A percentile compares a stretch with the other conserved stretches of the same genome.
Evolutionary conservation across 2,113 vertebrate genomes (phyloP).

Genomic region (Tetraodon nigroviridis): DNA sequence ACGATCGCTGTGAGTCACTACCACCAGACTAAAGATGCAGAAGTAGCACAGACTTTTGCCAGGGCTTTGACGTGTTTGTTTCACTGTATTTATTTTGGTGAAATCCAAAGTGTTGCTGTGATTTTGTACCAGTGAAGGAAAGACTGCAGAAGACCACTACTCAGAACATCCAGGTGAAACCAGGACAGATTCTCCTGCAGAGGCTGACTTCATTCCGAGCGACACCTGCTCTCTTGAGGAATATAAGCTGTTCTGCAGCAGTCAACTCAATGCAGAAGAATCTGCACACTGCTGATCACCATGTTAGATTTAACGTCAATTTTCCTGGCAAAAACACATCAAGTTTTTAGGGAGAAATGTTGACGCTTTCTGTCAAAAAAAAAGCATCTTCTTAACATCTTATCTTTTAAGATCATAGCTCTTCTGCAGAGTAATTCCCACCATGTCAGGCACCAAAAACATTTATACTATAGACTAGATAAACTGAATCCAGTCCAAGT

Average conservation of each 20-base stretch:
- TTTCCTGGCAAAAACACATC: conserved; percentile 45
- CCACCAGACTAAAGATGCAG: no score
- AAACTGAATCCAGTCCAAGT: conserved; percentile 22
- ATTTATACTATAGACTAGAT: conserved; percentile 32
- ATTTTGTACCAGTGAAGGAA: no score
- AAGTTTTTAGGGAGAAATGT: conserved; percentile 40
- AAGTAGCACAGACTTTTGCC: no score
- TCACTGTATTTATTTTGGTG: no score
- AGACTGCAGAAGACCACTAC: no score
- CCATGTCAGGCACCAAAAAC: conserved; percentile 23
- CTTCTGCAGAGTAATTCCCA: conserved; percentile 20
- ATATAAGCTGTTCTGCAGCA: conserved; percentile 3
- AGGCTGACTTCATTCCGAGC: no score
- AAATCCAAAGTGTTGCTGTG: no score
- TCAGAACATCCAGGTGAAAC: no score
- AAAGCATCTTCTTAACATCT: conserved; percentile 38
- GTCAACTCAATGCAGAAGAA: conserved; percentile 30
- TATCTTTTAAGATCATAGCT: conserved; percentile 27
- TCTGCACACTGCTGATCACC: conserved; percentile 39
- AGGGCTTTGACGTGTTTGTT: no score
- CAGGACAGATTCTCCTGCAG: no score
- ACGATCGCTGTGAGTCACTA: no score
- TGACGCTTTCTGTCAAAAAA: conserved; percentile 21
- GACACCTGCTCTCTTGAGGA: no score
- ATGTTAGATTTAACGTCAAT: conserved; percentile 33